Base-by-base conservation (phyloP, 1,140 invertebrate genomes). In the Asbolus verrucosus region DNA sequence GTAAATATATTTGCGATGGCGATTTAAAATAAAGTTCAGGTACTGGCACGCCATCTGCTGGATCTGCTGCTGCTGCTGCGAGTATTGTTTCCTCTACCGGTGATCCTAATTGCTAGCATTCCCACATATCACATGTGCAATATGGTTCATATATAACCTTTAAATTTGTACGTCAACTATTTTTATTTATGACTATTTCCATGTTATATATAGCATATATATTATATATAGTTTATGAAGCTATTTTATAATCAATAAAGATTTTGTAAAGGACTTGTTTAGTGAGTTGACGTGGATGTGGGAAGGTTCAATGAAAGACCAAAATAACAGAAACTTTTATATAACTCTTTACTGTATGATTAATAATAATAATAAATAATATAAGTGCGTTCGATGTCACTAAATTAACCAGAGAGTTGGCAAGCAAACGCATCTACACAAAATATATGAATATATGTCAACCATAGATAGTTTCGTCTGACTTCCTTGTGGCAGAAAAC, bases 1-100 rank as follows among this genome's bases (percentile, higher is more conserved):
- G 91, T 16, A 92, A 91, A 83, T 96, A 96, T 79, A 93, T 95
- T 73, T 96, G 94, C 83, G 93, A 95, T 83, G 91, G 92, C 67
- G 92, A 94, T 75, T 81, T 83, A n/a, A 87, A 89, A 61, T 80
- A 76, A 39, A 76, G 74, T 65, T 78, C 77, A 5, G 76, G 75
- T 31, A 77, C 74, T 6, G 72, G 59, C 4, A 77, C 76, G 6
- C 76, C 77, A 60, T 75, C 76, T 63, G 71, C 73, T 41, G 66
- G 75, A 46, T 73, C 73, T 14, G 46, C 62, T 13, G 60, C 73
- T 14, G 46, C 62, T 13, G 60, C 66, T 33, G 39, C 75, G 14
- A 76, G 70, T 70, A 75, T 71, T n/a, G 67, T 75, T 43, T 70
- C 74, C 16, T 77, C 75, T 41, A 31, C 70, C 54, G 71, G 71